Conservation (phyloP, 2,888 invertebrate species). For the Callimorpha dominula region DNA sequence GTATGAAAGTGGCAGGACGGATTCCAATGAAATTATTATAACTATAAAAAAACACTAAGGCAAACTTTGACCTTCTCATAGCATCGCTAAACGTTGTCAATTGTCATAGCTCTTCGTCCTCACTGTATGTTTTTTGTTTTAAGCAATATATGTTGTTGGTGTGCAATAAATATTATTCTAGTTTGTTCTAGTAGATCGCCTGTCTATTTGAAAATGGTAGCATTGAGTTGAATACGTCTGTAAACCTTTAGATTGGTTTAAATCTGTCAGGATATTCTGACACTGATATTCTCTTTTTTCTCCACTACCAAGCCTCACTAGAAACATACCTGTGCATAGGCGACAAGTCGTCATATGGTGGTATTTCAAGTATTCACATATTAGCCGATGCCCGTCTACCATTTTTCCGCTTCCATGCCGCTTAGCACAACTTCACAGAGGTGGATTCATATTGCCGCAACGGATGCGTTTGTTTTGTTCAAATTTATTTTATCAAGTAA, state of each 20-base stretch:
- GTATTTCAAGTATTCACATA: conserved; percentile 82
- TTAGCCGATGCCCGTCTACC: conserved; percentile 74
- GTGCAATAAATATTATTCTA: no score
- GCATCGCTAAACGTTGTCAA: no score
- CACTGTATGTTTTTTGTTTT: no score
- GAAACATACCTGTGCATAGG: conserved; percentile 24
- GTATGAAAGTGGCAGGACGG: background rate
- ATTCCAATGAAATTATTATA: background rate
- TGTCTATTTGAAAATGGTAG: no score
- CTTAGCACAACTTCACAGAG: conserved; percentile 84
- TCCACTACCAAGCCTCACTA: background rate
- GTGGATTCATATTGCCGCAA: conserved; percentile 82
- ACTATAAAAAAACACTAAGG: no score
- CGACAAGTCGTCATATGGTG: conserved; percentile 66
- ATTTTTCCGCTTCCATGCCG: conserved; percentile 85
- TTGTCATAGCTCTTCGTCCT: no score
- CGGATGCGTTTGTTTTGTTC: conserved; percentile 85
- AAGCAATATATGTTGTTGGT: no score
- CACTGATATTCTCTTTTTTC: background rate
- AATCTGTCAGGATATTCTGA: background rate
- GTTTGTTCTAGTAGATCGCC: no score
- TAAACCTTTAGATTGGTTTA: background rate
- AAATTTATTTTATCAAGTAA: conserved; percentile 87
- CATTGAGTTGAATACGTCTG: background rate
- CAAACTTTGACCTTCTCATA: no score